Evolutionary conservation across 1,140 invertebrate species (phyloP), one percentile per base, ranked within the genome.

Genomic region (Plodia interpunctella): DNA sequence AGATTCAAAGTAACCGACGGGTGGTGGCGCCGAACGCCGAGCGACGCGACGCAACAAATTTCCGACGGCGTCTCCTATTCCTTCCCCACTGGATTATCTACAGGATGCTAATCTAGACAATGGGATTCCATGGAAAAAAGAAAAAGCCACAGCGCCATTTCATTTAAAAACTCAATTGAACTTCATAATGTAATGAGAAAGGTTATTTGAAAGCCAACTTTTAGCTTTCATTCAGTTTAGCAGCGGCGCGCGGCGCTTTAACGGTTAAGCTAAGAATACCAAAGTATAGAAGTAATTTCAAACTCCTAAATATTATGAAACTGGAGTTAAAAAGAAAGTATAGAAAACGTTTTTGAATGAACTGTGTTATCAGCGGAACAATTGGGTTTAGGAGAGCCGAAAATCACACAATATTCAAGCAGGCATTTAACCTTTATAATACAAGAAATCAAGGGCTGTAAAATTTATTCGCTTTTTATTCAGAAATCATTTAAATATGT

Each of bases 71-170:
- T 18, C 54, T 35, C 28, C 51, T 11, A 51, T 28, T 54, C 44
- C 20, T 51, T 15, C 38, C 38, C 18, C 10, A 20, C 50, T 10
- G 49, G 35, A 49, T 49, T 54, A 55, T 38, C 44, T 30, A 50
- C 56, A 49, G 56, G 59, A 60, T 57, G 55, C 63, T 59, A 65
- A 65, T 61, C 60, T 65, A 55, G 51, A 59, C 59, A 60, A 58
- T 60, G 59, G 38, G 35, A 38, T 17, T 28, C 30, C 15, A 11
- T 17, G 11, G 32, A 53, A 65, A 59, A 52, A 60, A 60, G 15
- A 44, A 44, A 44, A 44, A 17, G 13, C 44, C 44, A 18, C 20
- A 59, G n/a, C 32, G 4, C 57, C 30, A 15, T 32, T 28, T 32
- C 52, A 49, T 55, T 60, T 52, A 55, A 49, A 60, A 55, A 50